These are phyloP conservation scores for Tricholaema leucomelas DNA, from an alignment of 2,113 vertebrate species.

Conservation along the genomic window DNA sequence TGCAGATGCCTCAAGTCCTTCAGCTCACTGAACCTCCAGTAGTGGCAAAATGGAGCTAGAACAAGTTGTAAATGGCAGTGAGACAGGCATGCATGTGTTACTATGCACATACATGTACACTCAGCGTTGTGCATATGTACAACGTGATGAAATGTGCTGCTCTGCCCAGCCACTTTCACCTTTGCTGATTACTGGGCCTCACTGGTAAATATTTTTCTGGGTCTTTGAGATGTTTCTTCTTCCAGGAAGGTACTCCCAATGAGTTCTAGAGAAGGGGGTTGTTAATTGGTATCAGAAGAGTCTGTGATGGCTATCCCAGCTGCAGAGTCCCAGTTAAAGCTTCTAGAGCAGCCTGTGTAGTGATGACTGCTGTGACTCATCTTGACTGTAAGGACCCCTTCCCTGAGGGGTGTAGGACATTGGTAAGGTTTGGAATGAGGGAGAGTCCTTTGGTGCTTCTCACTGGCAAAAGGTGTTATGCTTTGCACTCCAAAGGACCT, in stretches of 20 bases:
- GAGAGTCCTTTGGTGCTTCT: not conserved
- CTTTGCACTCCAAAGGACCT: not conserved
- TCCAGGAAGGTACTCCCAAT: not conserved
- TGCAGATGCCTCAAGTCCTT: not conserved
- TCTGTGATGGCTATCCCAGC: not conserved
- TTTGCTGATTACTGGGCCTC: not conserved
- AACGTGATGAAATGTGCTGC: not conserved
- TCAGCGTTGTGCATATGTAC: not conserved
- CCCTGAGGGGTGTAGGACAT: not conserved
- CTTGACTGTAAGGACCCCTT: not conserved
- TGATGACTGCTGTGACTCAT: not conserved
- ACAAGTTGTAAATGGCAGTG: not conserved
- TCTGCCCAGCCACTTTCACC: not conserved
- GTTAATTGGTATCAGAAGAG: not conserved
- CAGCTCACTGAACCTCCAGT: not conserved
- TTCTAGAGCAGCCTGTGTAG: not conserved
- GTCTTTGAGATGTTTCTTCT: not conserved
- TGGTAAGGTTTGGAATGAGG: not conserved
- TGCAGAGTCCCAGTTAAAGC: not conserved
- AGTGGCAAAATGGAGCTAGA: not conserved
- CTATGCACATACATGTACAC: not conserved
- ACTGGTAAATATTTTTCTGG: not conserved
- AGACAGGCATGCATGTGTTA: not conserved
- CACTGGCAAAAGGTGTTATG: rapidly evolving
- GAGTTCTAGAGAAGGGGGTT: not conserved